Conservation (phyloP, 2,888 invertebrate genomes). For the Lymantria dispar region DNA sequence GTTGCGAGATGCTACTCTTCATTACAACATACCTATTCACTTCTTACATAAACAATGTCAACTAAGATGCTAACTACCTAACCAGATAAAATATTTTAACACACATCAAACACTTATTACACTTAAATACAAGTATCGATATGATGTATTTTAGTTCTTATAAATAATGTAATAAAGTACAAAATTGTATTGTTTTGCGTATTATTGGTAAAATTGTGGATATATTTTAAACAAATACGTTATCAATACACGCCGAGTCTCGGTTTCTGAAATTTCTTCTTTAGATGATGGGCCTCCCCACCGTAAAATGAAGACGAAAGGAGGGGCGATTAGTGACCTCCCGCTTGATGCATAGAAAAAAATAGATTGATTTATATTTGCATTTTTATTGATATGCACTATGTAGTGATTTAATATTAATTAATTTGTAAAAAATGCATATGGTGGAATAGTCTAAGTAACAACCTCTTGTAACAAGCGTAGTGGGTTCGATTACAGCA, state of each 20-base stretch:
- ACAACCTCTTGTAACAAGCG: too few relatives aligned
- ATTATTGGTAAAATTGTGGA: neutral
- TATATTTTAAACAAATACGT: neutral
- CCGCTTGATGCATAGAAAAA: neutral
- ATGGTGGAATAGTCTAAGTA: too few relatives aligned
- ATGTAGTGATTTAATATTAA: too few relatives aligned
- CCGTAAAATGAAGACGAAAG: neutral
- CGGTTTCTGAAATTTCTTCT: conserved; percentile 8
- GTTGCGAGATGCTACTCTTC: conserved; percentile 44
- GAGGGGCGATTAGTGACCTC: conserved; percentile 3
- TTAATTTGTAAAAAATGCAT: too few relatives aligned
- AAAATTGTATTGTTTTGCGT: neutral
- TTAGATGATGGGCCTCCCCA: conserved; percentile 6
- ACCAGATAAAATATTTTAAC: conserved; percentile 9
- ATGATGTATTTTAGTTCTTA: neutral
- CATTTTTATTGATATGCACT: too few relatives aligned
- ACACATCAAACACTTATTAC: conserved; percentile 1
- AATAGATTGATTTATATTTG: neutral
- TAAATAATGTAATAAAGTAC: neutral
- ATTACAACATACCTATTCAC: conserved; percentile 46
- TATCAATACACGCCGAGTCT: neutral
- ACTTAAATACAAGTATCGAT: neutral
- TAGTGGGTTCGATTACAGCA: too few relatives aligned
- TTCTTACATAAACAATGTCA: conserved; percentile 60
- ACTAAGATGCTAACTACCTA: conserved; percentile 16